phyloP scores from a whole-genome alignment of 2,797 vertebrate species.

The Helostoma temminkii region DNA sequence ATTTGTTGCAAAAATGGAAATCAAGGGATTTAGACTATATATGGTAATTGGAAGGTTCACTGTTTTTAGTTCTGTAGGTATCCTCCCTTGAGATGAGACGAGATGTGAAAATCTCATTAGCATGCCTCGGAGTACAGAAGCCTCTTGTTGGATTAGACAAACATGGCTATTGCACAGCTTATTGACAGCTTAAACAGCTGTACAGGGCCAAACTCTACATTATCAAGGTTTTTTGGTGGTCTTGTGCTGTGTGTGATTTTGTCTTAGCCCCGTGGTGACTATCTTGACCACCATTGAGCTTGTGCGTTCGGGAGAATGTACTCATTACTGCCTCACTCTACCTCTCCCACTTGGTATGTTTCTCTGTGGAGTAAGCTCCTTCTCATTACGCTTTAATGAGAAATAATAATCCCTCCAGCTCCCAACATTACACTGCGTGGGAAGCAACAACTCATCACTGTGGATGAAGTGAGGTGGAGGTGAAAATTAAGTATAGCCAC shows the following conservation, averaged over 20 bases:
- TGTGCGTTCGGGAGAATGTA: slow-evolving; percentile 16
- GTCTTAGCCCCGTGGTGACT: slow-evolving; percentile 51
- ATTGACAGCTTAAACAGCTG: slow-evolving; percentile 69
- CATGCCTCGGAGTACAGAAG: slow-evolving; percentile 64
- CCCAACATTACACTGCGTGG: slow-evolving; percentile 52
- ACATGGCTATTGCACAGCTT: slow-evolving; percentile 66
- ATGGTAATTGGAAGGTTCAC: slow-evolving; percentile 55
- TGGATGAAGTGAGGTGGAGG: slow-evolving; percentile 39
- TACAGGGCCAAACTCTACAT: slow-evolving; percentile 53
- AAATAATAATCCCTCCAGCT: slow-evolving; percentile 67
- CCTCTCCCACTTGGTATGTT: slow-evolving; percentile 34
- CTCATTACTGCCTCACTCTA: slow-evolving; percentile 52
- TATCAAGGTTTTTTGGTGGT: slow-evolving; percentile 67
- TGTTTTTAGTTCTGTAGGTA: slow-evolving; percentile 49
- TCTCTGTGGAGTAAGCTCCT: slow-evolving; percentile 49
- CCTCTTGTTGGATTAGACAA: slow-evolving; percentile 76
- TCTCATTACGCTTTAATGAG: slow-evolving; percentile 71
- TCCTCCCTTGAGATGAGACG: slow-evolving; percentile 51
- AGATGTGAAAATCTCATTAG: slow-evolving; percentile 72
- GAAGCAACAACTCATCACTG: slow-evolving; percentile 55
- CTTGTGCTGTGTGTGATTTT: slow-evolving; percentile 55
- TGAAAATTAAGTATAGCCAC: slow-evolving; percentile 45
- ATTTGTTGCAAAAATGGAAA: slow-evolving; percentile 34
- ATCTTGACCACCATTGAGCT: slow-evolving; percentile 58
- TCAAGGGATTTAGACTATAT: slow-evolving; percentile 35